phyloP scores from a whole-genome alignment of 2,113 vertebrate genomes.

The Zosterops japonicus region DNA sequence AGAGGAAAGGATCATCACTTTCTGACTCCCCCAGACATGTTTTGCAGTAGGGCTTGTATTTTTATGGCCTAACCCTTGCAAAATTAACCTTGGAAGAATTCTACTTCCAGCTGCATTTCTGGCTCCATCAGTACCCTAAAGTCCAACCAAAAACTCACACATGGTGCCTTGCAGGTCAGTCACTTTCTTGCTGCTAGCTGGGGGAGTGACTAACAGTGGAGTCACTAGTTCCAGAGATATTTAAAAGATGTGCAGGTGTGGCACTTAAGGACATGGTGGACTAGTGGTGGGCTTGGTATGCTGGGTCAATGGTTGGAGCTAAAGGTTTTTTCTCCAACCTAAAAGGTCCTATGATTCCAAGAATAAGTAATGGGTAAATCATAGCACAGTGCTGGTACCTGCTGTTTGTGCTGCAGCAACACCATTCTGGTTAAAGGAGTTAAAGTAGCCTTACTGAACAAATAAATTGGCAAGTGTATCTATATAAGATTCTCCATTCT shows the following conservation, averaged over 20 bases:
- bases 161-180: background rate
- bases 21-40: fast-evolving
- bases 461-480: no score
- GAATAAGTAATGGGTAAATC: background rate
- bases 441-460: no score
- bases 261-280: background rate
- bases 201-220: background rate
- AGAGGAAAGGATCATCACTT: background rate
- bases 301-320: background rate
- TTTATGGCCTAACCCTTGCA: background rate
- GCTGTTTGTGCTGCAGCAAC: background rate
- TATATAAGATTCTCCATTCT: background rate
- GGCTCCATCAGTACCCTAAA: background rate
- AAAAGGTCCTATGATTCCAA: background rate
- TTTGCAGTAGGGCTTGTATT: background rate
- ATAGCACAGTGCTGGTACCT: background rate
- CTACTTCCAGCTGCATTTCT: background rate
- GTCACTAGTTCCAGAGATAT: background rate
- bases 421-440: no score
- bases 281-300: background rate
- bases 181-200: background rate
- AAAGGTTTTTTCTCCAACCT: background rate
- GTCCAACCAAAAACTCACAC: background rate
- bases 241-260: background rate
- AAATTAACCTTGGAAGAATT: background rate